Conservation (phyloP, 2,797 vertebrate genomes). For the Sebastiscus albofasciatus region DNA sequence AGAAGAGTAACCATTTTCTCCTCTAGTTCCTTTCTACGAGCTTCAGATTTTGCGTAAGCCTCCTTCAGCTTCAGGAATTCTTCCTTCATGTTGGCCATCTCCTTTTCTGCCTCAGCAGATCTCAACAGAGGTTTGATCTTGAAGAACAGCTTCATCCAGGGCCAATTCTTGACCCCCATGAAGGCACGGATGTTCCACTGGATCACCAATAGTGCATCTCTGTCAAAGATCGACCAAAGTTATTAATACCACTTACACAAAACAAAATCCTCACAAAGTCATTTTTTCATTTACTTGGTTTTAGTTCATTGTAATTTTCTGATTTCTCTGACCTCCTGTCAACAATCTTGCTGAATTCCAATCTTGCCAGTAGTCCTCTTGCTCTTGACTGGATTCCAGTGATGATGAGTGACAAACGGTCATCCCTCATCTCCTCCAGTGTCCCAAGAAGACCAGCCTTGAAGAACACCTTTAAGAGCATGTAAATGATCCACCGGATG, state of each 20-base stretch:
- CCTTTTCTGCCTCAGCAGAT: slow-evolving; percentile 89
- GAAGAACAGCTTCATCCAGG: slow-evolving; percentile 92
- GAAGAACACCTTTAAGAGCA: slow-evolving; percentile 86
- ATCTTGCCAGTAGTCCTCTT: slow-evolving; percentile 86
- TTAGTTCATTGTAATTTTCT: background rate
- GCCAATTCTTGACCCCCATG: slow-evolving; percentile 93
- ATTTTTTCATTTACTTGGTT: background rate
- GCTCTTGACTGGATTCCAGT: slow-evolving; percentile 88
- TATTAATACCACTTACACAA: background rate
- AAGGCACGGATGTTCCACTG: slow-evolving; percentile 91
- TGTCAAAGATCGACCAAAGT: slow-evolving; percentile 47
- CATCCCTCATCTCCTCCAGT: slow-evolving; percentile 91
- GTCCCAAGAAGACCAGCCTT: slow-evolving; percentile 90
- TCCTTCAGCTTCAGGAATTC: slow-evolving; percentile 83
- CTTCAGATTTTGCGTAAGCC: slow-evolving; percentile 81
- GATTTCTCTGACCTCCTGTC: slow-evolving; percentile 82
- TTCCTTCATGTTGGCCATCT: slow-evolving; percentile 86
- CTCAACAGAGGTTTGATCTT: slow-evolving; percentile 92
- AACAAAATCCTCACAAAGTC: background rate
- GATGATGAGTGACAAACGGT: slow-evolving; percentile 88
- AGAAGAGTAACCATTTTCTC: slow-evolving; percentile 84
- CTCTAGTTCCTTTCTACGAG: slow-evolving; percentile 82
- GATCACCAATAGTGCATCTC: slow-evolving; percentile 87
- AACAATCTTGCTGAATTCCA: slow-evolving; percentile 88
- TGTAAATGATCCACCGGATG: background rate